Evolutionary conservation across 2,888 invertebrate species (phyloP).

Genomic region (Catonia carolina): DNA sequence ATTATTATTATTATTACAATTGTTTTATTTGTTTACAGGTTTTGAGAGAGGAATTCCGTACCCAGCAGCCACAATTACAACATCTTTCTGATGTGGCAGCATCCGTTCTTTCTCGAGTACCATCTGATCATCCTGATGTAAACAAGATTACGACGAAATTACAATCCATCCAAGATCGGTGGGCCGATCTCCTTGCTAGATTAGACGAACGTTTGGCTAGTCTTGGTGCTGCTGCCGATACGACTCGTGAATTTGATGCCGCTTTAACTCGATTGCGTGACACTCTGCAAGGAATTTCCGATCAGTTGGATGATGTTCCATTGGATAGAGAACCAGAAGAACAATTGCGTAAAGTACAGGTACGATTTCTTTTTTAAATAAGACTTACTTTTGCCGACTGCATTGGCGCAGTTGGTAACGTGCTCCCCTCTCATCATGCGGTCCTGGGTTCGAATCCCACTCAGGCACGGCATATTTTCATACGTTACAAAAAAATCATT

Average conservation of each 20-base stretch:
- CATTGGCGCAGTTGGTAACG: too few relatives aligned
- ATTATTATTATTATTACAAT: too few relatives aligned
- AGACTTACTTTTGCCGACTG: too few relatives aligned
- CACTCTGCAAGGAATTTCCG: conserved; percentile 80
- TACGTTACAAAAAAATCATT: too few relatives aligned
- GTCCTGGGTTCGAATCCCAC: too few relatives aligned
- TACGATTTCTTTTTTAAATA: conserved; percentile 34
- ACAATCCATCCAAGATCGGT: conserved; percentile 55
- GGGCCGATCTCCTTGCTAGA: conserved; percentile 53
- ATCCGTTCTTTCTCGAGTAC: conserved; percentile 56
- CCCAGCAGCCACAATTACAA: conserved; percentile 83
- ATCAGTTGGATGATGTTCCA: conserved; percentile 76
- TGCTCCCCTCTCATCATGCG: too few relatives aligned
- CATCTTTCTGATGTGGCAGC: conserved; percentile 77
- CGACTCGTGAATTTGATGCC: conserved; percentile 88
- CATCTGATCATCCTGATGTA: conserved; percentile 51
- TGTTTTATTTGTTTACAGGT: conserved; percentile 70
- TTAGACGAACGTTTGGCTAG: conserved; percentile 84
- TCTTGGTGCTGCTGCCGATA: conserved; percentile 85
- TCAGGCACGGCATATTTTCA: too few relatives aligned
- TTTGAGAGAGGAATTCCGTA: conserved; percentile 87
- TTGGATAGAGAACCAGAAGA: conserved; percentile 78
- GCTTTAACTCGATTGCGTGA: conserved; percentile 74
- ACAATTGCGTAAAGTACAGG: conserved; percentile 77
- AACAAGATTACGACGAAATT: conserved; percentile 65